Evolutionary conservation across 2,797 vertebrate species (phyloP).

Genomic region (Melanotaenia maccullochi): DNA sequence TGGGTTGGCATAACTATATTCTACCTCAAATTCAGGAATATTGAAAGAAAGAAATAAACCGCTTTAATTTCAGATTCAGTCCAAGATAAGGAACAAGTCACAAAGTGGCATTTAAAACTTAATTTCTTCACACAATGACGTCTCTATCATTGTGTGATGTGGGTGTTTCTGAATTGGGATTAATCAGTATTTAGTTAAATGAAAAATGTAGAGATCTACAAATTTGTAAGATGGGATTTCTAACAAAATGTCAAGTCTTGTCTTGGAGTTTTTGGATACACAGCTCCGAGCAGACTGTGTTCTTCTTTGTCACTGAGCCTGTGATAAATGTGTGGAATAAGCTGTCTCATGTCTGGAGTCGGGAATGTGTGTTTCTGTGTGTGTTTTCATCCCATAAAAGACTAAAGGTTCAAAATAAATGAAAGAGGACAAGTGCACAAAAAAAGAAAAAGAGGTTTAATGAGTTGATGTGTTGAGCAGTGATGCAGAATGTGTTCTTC

Average conservation of each 20-base stretch:
- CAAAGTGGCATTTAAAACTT: too few species aligned
- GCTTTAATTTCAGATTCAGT: not conserved
- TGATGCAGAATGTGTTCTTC: slow-evolving; percentile 52
- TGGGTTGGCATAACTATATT: not conserved
- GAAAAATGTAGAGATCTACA: not conserved
- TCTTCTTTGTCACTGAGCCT: slow-evolving; percentile 34
- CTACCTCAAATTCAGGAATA: not conserved
- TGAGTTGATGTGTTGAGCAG: slow-evolving; percentile 33
- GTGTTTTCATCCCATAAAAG: slow-evolving; percentile 37
- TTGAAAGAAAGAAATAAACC: not conserved
- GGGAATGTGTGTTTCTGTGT: slow-evolving; percentile 5
- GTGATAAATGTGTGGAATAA: slow-evolving; percentile 51
- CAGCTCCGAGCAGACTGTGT: slow-evolving; percentile 12
- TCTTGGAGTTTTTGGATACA: not conserved
- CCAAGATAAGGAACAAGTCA: not conserved
- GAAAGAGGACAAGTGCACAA: slow-evolving; percentile 5
- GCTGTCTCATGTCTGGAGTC: slow-evolving; percentile 35
- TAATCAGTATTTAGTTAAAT: not conserved
- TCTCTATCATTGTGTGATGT: not conserved
- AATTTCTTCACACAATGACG: not conserved
- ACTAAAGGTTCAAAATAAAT: slow-evolving; percentile 39
- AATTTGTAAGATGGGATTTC: not conserved
- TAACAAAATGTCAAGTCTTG: too few species aligned
- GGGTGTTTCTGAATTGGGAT: not conserved
- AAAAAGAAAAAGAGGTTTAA: slow-evolving; percentile 16